Evolutionary conservation across 2,113 vertebrate genomes (phyloP).

Genomic region (Boleophthalmus pectinirostris): DNA sequence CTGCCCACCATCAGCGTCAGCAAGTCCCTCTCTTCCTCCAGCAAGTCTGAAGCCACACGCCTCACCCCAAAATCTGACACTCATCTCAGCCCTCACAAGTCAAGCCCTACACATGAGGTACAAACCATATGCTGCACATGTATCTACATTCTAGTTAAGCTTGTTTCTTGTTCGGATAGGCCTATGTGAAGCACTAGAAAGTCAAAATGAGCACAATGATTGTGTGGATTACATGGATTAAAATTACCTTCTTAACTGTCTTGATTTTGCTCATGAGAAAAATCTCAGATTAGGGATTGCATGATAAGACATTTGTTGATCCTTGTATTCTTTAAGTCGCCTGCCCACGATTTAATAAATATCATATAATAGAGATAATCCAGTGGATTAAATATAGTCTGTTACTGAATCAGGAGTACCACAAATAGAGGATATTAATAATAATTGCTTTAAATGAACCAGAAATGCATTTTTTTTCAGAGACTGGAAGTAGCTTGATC

Average conservation of each 20-base stretch:
- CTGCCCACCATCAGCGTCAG: slow-evolving; percentile 76
- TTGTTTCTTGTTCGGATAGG: slow-evolving; percentile 18
- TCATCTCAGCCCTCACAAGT: slow-evolving; percentile 87
- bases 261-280: slow-evolving; percentile 18
- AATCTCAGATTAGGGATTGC: slow-evolving; percentile 15
- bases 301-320: slow-evolving; percentile 18
- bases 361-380: slow-evolving; percentile 76
- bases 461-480: too few relatives aligned
- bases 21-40: slow-evolving; percentile 75
- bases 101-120: slow-evolving; percentile 93
- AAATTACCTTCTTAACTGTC: slow-evolving; percentile 54
- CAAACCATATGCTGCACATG: neutral
- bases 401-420: too few relatives aligned
- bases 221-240: slow-evolving; percentile 63
- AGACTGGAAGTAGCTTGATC: neutral
- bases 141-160: neutral
- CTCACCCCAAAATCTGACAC: slow-evolving; percentile 80
- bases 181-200: slow-evolving; percentile 36
- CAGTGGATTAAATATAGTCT: slow-evolving; percentile 65
- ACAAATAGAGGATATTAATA: neutral
- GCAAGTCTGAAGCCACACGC: slow-evolving; percentile 73
- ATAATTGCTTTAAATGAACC: neutral
- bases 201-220: slow-evolving; percentile 26
- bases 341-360: slow-evolving; percentile 52
- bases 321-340: slow-evolving; percentile 39